phyloP scores from a whole-genome alignment of 2,113 vertebrate genomes.

The Mus pahari region DNA sequence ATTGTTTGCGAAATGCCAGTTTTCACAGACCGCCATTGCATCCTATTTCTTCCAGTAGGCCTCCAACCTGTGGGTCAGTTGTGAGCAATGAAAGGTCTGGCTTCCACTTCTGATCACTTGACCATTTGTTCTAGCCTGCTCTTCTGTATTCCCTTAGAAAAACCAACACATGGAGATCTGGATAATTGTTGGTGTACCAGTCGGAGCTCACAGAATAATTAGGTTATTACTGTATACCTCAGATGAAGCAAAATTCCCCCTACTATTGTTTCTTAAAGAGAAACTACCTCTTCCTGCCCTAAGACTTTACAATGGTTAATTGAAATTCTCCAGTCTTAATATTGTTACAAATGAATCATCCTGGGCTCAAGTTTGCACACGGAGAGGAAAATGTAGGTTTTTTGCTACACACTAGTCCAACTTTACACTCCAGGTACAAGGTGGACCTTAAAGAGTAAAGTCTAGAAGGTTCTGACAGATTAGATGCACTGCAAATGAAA shows the following conservation, averaged over 20 bases:
- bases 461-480: not conserved
- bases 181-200: not conserved
- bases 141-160: not conserved
- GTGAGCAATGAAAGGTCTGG: not conserved
- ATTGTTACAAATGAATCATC: not conserved
- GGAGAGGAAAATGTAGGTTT: not conserved
- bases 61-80: not conserved
- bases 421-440: not conserved
- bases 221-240: not conserved
- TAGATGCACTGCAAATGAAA: not conserved
- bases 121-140: not conserved
- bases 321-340: not conserved
- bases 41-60: not conserved
- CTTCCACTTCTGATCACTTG: not conserved
- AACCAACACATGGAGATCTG: not conserved
- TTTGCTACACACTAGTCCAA: not conserved
- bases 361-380: not conserved
- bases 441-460: not conserved
- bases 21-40: not conserved
- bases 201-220: constrained; percentile 10
- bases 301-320: not conserved
- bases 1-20: constrained; percentile 39
- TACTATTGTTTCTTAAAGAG: not conserved
- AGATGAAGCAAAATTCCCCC: constrained; percentile 28
- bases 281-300: not conserved